Evolutionary conservation across 2,888 invertebrate genomes (phyloP).

Genomic region (Callinectes sapidus): DNA sequence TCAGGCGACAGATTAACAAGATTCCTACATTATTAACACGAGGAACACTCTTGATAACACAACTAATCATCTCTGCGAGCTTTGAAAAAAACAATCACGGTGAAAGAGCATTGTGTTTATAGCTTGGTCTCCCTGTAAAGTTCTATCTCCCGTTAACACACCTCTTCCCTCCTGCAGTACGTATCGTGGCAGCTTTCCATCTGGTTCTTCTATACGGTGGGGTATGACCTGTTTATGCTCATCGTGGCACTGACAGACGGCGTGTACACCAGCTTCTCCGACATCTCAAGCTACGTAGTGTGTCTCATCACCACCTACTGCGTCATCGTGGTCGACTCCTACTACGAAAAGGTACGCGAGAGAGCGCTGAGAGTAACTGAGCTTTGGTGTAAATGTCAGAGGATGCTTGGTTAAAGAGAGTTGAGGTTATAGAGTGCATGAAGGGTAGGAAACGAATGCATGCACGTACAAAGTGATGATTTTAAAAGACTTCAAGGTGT

Average conservation of each 20-base stretch:
- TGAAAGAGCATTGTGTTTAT: too few species aligned
- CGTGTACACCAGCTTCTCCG: constrained; percentile 69
- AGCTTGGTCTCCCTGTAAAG: too few species aligned
- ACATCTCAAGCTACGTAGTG: constrained; percentile 71
- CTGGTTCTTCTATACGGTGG: constrained; percentile 73
- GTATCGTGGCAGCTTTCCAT: constrained; percentile 70
- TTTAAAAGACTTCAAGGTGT: background rate
- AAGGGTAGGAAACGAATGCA: background rate
- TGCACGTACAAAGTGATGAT: background rate
- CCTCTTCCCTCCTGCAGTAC: constrained; percentile 43
- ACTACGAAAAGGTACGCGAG: constrained; percentile 70
- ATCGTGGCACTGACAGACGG: constrained; percentile 69
- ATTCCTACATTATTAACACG: too few species aligned
- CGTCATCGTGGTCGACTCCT: constrained; percentile 71
- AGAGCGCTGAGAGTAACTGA: background rate
- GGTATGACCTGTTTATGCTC: constrained; percentile 69
- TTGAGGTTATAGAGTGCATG: background rate
- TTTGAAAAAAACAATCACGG: too few species aligned
- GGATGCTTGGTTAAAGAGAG: background rate
- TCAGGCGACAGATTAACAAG: too few species aligned
- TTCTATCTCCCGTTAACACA: background rate
- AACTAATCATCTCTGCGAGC: too few species aligned
- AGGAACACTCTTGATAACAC: too few species aligned
- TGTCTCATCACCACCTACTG: constrained; percentile 71
- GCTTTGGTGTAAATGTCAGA: background rate